These are phyloP conservation scores for Meloidogyne floridensis DNA, from an alignment of 1,140 invertebrate species.

Conservation along the genomic window DNA sequence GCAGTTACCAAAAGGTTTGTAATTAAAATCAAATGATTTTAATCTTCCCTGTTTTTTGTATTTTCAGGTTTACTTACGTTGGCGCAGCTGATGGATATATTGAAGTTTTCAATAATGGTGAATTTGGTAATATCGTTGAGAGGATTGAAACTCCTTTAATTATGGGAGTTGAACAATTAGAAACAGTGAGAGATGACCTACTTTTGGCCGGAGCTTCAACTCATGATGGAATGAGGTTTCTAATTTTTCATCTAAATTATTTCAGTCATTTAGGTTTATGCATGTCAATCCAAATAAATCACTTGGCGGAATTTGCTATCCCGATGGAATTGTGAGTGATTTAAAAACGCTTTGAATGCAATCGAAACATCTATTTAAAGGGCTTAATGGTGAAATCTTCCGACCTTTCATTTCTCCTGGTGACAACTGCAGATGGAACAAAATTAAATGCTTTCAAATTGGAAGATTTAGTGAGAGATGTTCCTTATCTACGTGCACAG, in stretches of 20 bases:
- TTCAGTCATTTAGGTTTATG: constrained; percentile 25
- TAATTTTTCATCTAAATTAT: background rate
- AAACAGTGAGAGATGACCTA: constrained; percentile 27
- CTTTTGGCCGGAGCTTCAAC: constrained; percentile 34
- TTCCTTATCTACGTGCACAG: constrained; percentile 29
- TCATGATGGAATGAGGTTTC: constrained; percentile 39
- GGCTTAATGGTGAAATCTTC: constrained; percentile 39
- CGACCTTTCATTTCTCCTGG: constrained; percentile 15
- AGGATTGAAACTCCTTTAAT: constrained; percentile 36
- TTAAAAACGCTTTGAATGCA: too few species aligned
- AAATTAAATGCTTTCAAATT: constrained; percentile 10
- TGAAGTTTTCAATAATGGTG: constrained; percentile 42
- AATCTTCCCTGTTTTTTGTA: background rate
- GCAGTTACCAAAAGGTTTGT: constrained; percentile 31
- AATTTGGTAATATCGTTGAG: constrained; percentile 44
- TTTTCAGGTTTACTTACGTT: constrained; percentile 40
- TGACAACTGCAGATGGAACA: constrained; percentile 26
- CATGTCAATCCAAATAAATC: constrained; percentile 41
- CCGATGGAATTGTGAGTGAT: constrained; percentile 22
- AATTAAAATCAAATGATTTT: background rate
- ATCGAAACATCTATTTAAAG: too few species aligned
- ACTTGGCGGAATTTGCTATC: constrained; percentile 17
- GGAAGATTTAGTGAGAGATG: constrained; percentile 27
- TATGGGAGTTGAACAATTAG: constrained; percentile 40
- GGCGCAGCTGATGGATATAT: constrained; percentile 36